Evolutionary conservation across 2,797 vertebrate genomes (phyloP).

Genomic region (Tarsius wallacei): DNA sequence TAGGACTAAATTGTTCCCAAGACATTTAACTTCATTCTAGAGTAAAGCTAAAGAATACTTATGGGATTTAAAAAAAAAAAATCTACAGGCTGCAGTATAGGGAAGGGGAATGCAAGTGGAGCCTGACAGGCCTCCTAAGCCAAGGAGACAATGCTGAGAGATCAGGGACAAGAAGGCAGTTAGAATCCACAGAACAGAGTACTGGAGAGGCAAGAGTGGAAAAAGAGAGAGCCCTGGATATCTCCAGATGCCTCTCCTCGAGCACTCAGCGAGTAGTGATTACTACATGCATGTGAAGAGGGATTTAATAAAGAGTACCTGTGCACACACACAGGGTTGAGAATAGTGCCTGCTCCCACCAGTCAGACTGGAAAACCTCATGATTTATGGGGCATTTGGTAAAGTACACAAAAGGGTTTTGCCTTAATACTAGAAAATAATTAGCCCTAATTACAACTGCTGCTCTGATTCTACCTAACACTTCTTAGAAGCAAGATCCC

Average conservation of each 20-base stretch:
- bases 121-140: not conserved
- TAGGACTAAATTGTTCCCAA: not conserved
- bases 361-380: not conserved
- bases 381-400: not conserved
- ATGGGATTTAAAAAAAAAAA: not conserved
- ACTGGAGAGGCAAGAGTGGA: not conserved
- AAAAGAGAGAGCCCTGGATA: not conserved
- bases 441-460: not conserved
- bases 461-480: not conserved
- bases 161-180: not conserved
- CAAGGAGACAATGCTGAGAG: not conserved
- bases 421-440: not conserved
- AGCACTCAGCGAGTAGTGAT: not conserved
- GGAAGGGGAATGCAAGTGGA: not conserved
- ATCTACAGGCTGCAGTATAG: not conserved
- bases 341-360: not conserved
- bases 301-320: not conserved
- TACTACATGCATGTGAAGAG: not conserved
- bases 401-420: not conserved
- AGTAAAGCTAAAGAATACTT: slow-evolving; percentile 30
- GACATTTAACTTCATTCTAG: slow-evolving; percentile 34
- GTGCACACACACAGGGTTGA: not conserved
- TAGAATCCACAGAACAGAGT: not conserved
- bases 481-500: slow-evolving; percentile 18
- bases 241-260: not conserved